phyloP scores from a whole-genome alignment of 2,888 invertebrate genomes.

The Phyllotreta cruciferae region DNA sequence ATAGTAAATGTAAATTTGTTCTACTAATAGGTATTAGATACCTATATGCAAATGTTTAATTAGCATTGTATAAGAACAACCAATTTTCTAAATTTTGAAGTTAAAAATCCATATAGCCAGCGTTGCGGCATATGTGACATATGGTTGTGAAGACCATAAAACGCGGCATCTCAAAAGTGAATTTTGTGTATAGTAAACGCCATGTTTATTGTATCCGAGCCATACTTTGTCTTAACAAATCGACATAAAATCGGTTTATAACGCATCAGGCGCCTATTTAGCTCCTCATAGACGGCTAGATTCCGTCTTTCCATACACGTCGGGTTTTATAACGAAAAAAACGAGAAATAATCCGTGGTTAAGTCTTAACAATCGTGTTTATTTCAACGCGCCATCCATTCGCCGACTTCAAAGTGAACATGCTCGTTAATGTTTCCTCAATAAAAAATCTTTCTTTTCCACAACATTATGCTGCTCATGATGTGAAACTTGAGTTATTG shows the following conservation, averaged over 20 bases:
- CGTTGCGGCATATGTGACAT: conserved; percentile 36
- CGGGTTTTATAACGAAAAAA: conserved; percentile 22
- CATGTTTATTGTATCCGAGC: conserved; percentile 59
- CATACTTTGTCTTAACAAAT: conserved; percentile 58
- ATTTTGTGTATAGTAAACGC: conserved; percentile 55
- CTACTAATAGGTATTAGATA: too few relatives aligned
- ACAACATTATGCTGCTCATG: too few relatives aligned
- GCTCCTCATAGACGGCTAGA: conserved; percentile 25
- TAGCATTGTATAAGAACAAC: not conserved
- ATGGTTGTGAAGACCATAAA: conserved; percentile 46
- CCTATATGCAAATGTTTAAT: not conserved
- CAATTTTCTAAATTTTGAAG: too few relatives aligned
- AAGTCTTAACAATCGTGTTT: conserved; percentile 48
- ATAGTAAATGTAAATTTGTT: too few relatives aligned
- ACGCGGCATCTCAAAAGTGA: conserved; percentile 56
- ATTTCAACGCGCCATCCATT: conserved; percentile 33
- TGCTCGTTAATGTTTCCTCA: conserved; percentile 7
- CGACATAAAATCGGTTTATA: conserved; percentile 57
- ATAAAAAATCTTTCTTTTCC: conserved; percentile 1
- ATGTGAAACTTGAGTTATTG: too few relatives aligned
- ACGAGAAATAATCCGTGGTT: conserved; percentile 50
- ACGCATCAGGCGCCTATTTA: conserved; percentile 56
- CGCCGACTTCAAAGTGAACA: conserved; percentile 9
- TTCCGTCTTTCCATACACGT: conserved; percentile 22
- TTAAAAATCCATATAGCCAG: conserved; percentile 16